Conservation (phyloP, 2,888 invertebrate species). For the Drosophila paranaensis region DNA sequence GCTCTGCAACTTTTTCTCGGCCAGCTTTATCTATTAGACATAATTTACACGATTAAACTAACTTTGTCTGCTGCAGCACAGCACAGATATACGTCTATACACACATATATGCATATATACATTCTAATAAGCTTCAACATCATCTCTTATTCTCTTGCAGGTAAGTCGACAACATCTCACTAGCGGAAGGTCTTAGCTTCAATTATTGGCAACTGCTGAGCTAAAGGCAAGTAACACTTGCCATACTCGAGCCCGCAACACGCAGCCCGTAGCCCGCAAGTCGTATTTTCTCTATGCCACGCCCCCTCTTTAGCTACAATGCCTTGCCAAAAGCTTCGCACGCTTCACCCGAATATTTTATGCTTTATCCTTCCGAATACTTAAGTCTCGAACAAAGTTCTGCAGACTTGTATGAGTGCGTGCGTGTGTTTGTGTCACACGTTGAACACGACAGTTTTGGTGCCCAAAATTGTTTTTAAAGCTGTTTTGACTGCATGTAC, state of each 20-base stretch:
- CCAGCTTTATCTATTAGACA: conserved; percentile 76
- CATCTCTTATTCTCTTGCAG: conserved; percentile 46
- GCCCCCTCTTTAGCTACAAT: conserved; percentile 2
- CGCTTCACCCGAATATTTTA: conserved; percentile 63
- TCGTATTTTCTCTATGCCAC: not conserved
- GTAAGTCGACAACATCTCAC: conserved; percentile 56
- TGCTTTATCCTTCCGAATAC: conserved; percentile 47
- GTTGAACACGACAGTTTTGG: conserved; percentile 50
- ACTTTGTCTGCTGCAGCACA: conserved; percentile 55
- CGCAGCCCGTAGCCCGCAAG: not conserved
- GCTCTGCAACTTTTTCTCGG: conserved; percentile 47
- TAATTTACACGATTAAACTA: conserved; percentile 79
- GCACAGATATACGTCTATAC: not conserved
- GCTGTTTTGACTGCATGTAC: conserved; percentile 48
- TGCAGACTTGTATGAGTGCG: conserved; percentile 13
- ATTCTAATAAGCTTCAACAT: conserved; percentile 8
- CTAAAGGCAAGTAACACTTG: conserved; percentile 37
- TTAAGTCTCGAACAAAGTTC: conserved; percentile 33
- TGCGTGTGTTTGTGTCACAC: conserved; percentile 7
- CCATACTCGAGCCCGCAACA: conserved; percentile 15
- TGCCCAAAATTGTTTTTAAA: conserved; percentile 66
- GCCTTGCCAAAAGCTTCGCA: conserved; percentile 42
- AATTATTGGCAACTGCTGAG: conserved; percentile 79
- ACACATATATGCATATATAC: not conserved
- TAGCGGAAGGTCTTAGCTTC: conserved; percentile 64